Conservation (phyloP, 2,113 vertebrate species). For the Neolamprologus hecqui region DNA sequence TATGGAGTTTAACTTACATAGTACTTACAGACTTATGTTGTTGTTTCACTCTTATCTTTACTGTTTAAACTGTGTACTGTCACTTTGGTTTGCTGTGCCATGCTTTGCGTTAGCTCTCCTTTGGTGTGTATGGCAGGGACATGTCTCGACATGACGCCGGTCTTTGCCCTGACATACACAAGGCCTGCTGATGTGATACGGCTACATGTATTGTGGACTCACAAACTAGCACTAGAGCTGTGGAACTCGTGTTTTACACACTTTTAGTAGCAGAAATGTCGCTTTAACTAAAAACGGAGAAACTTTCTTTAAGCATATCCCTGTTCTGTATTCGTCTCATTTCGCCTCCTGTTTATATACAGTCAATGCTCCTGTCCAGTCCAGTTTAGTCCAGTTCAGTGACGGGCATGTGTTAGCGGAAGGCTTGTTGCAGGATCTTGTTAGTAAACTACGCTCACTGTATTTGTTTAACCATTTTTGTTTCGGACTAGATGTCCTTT, state of each 20-base stretch:
- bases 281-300: background rate
- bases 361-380: background rate
- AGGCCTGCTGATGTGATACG: background rate
- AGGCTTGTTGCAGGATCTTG: background rate
- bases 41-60: background rate
- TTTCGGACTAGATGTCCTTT: background rate
- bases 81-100: background rate
- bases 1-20: fast-evolving
- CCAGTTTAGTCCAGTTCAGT: slow-evolving; percentile 26
- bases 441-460: background rate
- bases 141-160: slow-evolving; percentile 55
- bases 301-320: background rate
- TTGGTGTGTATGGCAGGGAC: slow-evolving; percentile 20
- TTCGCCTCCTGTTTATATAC: background rate
- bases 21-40: fast-evolving
- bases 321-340: background rate
- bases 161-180: background rate
- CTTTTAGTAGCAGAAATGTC: background rate
- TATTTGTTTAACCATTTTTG: background rate
- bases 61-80: background rate
- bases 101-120: background rate
- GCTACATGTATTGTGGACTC: background rate
- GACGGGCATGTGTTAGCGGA: background rate
- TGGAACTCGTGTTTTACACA: background rate
- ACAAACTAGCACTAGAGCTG: background rate